Conservation (phyloP, 2,113 vertebrate genomes). For the Hippoglossus stenolepis region DNA sequence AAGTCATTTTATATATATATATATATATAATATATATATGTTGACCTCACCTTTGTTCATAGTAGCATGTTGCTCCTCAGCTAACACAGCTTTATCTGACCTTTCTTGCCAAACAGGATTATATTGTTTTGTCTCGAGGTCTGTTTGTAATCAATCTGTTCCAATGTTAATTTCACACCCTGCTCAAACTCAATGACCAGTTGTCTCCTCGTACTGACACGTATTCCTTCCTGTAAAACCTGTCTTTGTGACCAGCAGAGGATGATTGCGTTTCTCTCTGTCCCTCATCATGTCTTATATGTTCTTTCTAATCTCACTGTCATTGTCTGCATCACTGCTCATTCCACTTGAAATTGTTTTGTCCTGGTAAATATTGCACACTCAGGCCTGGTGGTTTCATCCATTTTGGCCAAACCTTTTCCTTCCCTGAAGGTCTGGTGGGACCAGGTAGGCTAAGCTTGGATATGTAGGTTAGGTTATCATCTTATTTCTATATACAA, state of each 20-base stretch:
- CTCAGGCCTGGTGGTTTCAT: background rate
- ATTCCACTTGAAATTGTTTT: background rate
- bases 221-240: background rate
- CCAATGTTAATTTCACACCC: background rate
- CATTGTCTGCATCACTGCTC: background rate
- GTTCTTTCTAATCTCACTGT: background rate
- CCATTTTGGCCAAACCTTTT: background rate
- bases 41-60: background rate
- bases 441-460: background rate
- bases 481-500: background rate
- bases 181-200: background rate
- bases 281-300: background rate
- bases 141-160: background rate
- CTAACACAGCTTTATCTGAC: too few species aligned
- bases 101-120: too few species aligned
- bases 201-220: background rate
- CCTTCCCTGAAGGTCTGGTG: background rate
- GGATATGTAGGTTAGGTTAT: background rate
- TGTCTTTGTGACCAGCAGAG: background rate
- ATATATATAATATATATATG: too few species aligned
- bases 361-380: background rate
- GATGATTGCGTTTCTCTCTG: background rate
- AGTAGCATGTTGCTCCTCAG: too few species aligned
- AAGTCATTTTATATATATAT: too few species aligned
- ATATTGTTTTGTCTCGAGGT: background rate